Evolutionary conservation across 1,140 invertebrate genomes (phyloP).

Genomic region (Zaprionus camerounensis): DNA sequence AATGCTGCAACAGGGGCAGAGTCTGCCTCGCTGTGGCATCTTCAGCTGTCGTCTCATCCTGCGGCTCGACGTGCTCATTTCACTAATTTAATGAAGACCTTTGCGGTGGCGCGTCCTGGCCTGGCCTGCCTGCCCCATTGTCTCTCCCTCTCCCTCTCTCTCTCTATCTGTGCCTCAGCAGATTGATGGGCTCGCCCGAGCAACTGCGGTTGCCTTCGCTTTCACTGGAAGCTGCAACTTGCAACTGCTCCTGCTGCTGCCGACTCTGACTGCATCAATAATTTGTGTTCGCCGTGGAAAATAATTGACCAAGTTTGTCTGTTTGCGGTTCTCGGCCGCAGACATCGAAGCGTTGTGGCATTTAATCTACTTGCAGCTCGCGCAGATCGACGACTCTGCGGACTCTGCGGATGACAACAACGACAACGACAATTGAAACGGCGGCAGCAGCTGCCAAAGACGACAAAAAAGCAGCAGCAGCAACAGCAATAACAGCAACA

Average conservation of each 20-base stretch:
- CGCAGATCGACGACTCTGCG: conserved; percentile 12
- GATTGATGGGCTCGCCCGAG: conserved; percentile 68
- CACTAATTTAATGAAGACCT: conserved; percentile 83
- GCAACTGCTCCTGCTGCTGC: conserved; percentile 3
- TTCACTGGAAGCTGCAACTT: conserved; percentile 27
- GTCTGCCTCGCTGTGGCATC: neutral
- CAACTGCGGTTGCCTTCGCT: conserved; percentile 22
- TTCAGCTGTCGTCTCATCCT: conserved; percentile 4
- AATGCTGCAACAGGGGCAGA: conserved; percentile 39
- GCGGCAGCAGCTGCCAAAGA: conserved; percentile 52
- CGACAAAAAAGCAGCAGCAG: conserved; percentile 24
- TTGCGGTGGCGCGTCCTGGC: conserved; percentile 61
- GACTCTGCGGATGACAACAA: conserved; percentile 54
- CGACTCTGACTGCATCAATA: conserved; percentile 72
- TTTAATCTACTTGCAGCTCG: conserved; percentile 79
- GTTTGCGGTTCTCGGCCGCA: conserved; percentile 65
- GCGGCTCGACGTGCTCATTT: conserved; percentile 67
- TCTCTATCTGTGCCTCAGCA: conserved; percentile 47
- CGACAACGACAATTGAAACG: conserved; percentile 68
- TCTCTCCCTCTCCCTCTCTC: conserved; percentile 69
- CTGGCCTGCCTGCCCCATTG: conserved; percentile 45
- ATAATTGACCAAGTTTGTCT: conserved; percentile 83
- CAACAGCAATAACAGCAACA: conserved; percentile 42
- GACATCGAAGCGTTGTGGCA: conserved; percentile 57
- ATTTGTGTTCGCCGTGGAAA: conserved; percentile 82